phyloP scores from a whole-genome alignment of 1,140 invertebrate species.

The Drosophila elegans region DNA sequence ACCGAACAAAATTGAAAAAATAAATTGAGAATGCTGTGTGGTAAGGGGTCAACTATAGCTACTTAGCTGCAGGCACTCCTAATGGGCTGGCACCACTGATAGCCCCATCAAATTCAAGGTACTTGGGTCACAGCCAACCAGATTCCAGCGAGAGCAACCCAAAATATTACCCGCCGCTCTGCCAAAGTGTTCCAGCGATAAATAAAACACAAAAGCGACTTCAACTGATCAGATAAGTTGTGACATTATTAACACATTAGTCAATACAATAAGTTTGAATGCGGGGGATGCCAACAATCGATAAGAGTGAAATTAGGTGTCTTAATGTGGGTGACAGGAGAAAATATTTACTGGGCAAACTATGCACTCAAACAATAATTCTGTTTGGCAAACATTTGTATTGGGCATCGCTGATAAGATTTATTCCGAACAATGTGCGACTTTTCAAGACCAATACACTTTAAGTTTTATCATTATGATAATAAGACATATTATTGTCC shows the following conservation, averaged over 20 bases:
- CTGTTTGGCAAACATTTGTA: slow-evolving; percentile 38
- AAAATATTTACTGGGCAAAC: slow-evolving; percentile 17
- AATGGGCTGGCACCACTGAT: slow-evolving; percentile 25
- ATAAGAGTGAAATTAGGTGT: slow-evolving; percentile 22
- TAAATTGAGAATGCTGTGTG: slow-evolving; percentile 27
- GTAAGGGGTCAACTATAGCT: slow-evolving; percentile 28
- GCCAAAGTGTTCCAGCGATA: slow-evolving; percentile 2
- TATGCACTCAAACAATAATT: slow-evolving; percentile 33
- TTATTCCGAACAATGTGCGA: background rate
- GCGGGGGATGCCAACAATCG: slow-evolving; percentile 16
- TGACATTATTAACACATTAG: slow-evolving; percentile 19
- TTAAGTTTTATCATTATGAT: background rate
- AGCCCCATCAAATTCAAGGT: slow-evolving; percentile 42
- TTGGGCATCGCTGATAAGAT: slow-evolving; percentile 14
- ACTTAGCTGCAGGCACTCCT: slow-evolving; percentile 17
- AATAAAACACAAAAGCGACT: slow-evolving; percentile 23
- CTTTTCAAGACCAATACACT: background rate
- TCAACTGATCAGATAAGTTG: slow-evolving; percentile 35
- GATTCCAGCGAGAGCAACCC: slow-evolving; percentile 6
- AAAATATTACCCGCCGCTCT: background rate
- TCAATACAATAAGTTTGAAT: slow-evolving; percentile 11
- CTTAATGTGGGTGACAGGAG: background rate
- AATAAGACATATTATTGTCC: too few species aligned
- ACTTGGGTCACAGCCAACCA: slow-evolving; percentile 16
- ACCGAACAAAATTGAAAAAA: slow-evolving; percentile 25